Conservation (phyloP, 2,888 invertebrate genomes). For the Drosophila mettleri region DNA sequence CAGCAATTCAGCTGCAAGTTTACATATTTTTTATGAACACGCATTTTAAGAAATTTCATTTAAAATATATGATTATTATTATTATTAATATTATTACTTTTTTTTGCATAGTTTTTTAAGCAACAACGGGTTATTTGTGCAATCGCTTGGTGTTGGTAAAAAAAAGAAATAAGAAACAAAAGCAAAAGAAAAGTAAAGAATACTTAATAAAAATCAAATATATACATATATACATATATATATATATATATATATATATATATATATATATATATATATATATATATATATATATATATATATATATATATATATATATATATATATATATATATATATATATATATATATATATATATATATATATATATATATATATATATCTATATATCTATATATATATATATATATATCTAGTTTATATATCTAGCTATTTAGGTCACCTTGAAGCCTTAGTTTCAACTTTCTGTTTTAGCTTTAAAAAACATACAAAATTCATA, state of each 20-base stretch:
- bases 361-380: not conserved
- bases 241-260: conserved; percentile 10
- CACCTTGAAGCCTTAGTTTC: conserved; percentile 23
- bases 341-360: conserved; percentile 4
- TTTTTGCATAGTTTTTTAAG: conserved; percentile 69
- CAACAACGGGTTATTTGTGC: conserved; percentile 92
- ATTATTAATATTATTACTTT: conserved; percentile 26
- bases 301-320: conserved; percentile 17
- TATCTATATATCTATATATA: not conserved
- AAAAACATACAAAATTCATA: conserved; percentile 25
- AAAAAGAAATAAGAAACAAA: conserved; percentile 50
- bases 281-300: not conserved
- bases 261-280: not conserved
- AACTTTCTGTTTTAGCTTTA: conserved; percentile 46
- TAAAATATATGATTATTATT: conserved; percentile 11
- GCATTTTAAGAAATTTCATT: not conserved
- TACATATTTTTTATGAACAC: not conserved
- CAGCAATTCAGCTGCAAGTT: conserved; percentile 52
- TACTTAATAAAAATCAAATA: conserved; percentile 12
- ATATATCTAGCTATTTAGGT: conserved; percentile 29
- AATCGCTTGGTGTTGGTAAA: conserved; percentile 89
- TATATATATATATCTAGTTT: not conserved
- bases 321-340: conserved; percentile 13
- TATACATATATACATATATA: conserved; percentile 1
- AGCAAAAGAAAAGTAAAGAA: conserved; percentile 43